These are phyloP conservation scores for Apamea crenata DNA, from an alignment of 2,888 invertebrate species.

Conservation along the genomic window DNA sequence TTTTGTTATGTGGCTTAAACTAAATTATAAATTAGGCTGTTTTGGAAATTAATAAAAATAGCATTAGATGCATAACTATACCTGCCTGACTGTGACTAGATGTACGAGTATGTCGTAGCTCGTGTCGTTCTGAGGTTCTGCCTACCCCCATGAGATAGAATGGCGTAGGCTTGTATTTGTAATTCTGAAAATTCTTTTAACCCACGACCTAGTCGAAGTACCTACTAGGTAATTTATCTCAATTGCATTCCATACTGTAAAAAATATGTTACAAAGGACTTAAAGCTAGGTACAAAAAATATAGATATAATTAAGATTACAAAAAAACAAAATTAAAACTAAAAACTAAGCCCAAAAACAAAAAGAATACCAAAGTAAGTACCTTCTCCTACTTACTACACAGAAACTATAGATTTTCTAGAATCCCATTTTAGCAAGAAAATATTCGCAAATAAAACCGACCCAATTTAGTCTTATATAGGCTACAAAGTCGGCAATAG, in stretches of 20 bases:
- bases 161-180: neutral
- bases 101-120: neutral
- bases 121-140: neutral
- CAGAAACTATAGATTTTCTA: neutral
- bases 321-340: neutral
- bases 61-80: neutral
- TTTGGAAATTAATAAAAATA: neutral
- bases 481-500: neutral
- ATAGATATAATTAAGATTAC: neutral
- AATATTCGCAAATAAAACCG: neutral
- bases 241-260: no score
- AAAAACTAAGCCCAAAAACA: neutral
- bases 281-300: neutral
- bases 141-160: neutral
- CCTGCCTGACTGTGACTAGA: no score
- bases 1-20: neutral
- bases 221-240: neutral
- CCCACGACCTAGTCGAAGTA: neutral
- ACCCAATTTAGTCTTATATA: neutral
- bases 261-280: neutral
- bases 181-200: neutral
- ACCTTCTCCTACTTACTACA: neutral
- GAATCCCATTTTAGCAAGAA: constrained; percentile 9
- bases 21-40: neutral
- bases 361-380: neutral